A percentile compares a stretch with the other conserved stretches of the same genome.
These are phyloP conservation scores for Drosophila tristis DNA, from an alignment of 1,140 invertebrate species.

Conservation along the genomic window DNA sequence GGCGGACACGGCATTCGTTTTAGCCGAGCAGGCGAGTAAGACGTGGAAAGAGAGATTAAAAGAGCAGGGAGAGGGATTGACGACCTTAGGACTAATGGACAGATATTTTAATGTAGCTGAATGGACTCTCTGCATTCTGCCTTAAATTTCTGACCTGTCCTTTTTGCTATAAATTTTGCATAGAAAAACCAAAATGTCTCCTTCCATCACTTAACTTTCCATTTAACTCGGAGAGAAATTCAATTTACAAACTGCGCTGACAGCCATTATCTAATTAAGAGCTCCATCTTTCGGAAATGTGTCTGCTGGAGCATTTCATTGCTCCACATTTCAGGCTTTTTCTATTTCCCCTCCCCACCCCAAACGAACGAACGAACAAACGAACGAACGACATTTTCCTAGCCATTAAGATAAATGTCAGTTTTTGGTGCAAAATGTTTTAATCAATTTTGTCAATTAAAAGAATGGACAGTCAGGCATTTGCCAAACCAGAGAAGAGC, in stretches of 20 bases:
- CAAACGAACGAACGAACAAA: neutral
- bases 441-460: conserved; percentile 81
- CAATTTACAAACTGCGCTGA: conserved; percentile 43
- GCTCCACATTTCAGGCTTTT: conserved; percentile 16
- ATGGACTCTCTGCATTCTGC: neutral
- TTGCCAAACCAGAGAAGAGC: neutral
- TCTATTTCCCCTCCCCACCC: conserved; percentile 34
- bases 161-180: neutral
- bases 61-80: too few relatives aligned
- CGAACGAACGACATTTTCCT: conserved; percentile 31
- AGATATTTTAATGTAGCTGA: neutral
- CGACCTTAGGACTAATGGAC: too few relatives aligned
- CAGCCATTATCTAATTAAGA: conserved; percentile 74
- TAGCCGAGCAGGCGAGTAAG: neutral
- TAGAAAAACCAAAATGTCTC: neutral
- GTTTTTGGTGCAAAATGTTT: conserved; percentile 71
- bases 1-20: conserved; percentile 5
- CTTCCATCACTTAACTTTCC: conserved; percentile 6
- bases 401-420: conserved; percentile 80
- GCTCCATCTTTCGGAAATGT: conserved; percentile 46
- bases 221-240: conserved; percentile 33
- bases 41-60: neutral
- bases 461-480: conserved; percentile 47
- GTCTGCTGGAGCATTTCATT: conserved; percentile 21
- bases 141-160: neutral